Evolutionary conservation across 2,113 vertebrate species (phyloP).

Genomic region (Cathartes aura): DNA sequence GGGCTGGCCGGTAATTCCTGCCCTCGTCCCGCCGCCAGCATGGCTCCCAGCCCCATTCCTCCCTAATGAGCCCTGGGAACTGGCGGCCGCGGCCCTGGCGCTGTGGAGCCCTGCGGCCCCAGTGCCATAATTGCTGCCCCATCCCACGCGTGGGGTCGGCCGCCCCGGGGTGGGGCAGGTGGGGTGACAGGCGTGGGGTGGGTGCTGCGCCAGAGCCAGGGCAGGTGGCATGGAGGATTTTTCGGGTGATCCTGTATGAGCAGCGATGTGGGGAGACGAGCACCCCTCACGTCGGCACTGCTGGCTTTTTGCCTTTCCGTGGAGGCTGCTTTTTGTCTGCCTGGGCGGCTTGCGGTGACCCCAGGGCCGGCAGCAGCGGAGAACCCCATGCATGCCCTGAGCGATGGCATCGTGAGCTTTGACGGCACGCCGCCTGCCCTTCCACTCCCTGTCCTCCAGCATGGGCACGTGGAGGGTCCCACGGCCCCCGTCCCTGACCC

Average conservation of each 20-base stretch:
- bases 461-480: not conserved
- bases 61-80: constrained; percentile 11
- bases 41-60: constrained; percentile 22
- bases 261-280: not conserved
- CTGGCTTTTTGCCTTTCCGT: fast-evolving
- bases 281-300: fast-evolving
- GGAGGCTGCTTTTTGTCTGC: not conserved
- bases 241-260: not conserved
- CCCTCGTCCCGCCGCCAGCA: not conserved
- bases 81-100: not conserved
- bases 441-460: no score
- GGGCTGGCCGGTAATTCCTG: constrained; percentile 13
- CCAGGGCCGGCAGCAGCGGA: no score
- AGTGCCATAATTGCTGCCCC: not conserved
- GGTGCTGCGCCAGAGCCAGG: fast-evolving
- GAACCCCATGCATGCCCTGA: fast-evolving
- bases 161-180: not conserved
- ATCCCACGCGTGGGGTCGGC: not conserved
- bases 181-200: not conserved
- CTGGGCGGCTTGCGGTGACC: fast-evolving
- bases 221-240: not conserved
- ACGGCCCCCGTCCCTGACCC: fast-evolving
- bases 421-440: fast-evolving
- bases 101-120: not conserved
- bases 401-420: fast-evolving